Percentiles rank a stretch among this genome's conserved stretches.
Evolutionary conservation across 2,888 invertebrate species (phyloP).

Genomic region (Dione juno): DNA sequence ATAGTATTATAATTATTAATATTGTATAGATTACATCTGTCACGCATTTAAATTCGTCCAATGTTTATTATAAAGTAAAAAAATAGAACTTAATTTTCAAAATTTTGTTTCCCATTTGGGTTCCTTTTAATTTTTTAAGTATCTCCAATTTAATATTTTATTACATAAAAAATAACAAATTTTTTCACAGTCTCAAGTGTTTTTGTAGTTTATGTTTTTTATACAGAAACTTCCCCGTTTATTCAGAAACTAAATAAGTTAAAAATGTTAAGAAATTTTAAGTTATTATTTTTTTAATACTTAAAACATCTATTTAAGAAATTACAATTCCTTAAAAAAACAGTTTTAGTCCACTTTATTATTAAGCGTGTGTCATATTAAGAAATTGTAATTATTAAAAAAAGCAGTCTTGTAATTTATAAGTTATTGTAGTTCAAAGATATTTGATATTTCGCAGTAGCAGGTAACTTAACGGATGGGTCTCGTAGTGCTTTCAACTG

Average conservation of each 20-base stretch:
- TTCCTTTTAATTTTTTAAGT: too few relatives aligned
- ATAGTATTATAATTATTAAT: background rate
- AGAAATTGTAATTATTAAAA: background rate
- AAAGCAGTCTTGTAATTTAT: constrained; percentile 27
- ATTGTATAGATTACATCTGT: background rate
- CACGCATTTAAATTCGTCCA: background rate
- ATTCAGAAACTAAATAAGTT: too few relatives aligned
- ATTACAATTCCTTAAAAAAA: background rate
- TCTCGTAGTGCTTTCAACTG: constrained; percentile 90
- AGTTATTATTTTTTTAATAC: too few relatives aligned
- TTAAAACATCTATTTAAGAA: too few relatives aligned
- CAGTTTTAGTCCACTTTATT: background rate
- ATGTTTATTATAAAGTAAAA: background rate
- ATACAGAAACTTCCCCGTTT: too few relatives aligned
- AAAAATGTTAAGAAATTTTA: background rate
- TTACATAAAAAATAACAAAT: too few relatives aligned
- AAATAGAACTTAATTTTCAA: too few relatives aligned
- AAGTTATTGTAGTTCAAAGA: constrained; percentile 23
- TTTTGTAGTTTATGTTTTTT: too few relatives aligned
- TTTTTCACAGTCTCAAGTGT: too few relatives aligned
- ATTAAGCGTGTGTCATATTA: background rate
- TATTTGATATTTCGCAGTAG: constrained; percentile 48
- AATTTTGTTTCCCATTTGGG: too few relatives aligned
- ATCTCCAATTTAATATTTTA: too few relatives aligned
- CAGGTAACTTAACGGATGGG: constrained; percentile 64